Percentiles rank a stretch among this genome's conserved stretches.
phyloP scores from a whole-genome alignment of 2,113 vertebrate species.

The Cygnus atratus region DNA sequence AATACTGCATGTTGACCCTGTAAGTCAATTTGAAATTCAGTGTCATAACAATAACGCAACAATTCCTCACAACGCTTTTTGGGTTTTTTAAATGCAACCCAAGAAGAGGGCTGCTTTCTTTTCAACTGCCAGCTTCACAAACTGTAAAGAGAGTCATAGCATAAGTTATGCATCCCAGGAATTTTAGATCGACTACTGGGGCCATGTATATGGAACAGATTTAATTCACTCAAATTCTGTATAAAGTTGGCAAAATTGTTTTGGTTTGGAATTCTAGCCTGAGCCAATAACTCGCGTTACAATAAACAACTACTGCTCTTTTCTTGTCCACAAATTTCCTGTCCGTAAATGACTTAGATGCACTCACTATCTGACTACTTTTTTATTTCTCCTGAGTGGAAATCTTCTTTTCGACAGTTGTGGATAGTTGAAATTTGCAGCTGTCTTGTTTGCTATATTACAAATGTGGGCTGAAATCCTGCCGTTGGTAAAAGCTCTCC shows the following conservation, averaged over 20 bases:
- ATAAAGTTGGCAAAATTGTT: neutral
- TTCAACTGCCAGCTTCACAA: neutral
- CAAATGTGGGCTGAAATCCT: neutral
- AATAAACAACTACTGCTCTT: neutral
- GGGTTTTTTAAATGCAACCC: neutral
- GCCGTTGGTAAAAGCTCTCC: neutral
- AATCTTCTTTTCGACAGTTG: neutral
- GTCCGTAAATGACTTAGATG: neutral
- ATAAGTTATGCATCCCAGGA: neutral
- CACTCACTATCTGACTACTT: neutral
- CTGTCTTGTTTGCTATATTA: slow-evolving; percentile 3
- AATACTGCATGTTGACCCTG: accelerated
- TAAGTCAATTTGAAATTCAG: neutral
- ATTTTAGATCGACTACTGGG: neutral
- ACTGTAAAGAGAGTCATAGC: neutral
- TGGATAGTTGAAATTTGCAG: neutral
- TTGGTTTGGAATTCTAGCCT: neutral
- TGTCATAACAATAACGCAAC: neutral
- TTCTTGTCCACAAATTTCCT: neutral
- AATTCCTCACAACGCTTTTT: neutral
- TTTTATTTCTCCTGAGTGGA: neutral
- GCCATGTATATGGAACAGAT: neutral
- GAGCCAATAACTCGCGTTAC: neutral
- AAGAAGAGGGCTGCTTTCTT: neutral
- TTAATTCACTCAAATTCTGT: neutral